Evolutionary conservation across 2,797 vertebrate genomes (phyloP).

Genomic region (Lagothrix lagotricha): DNA sequence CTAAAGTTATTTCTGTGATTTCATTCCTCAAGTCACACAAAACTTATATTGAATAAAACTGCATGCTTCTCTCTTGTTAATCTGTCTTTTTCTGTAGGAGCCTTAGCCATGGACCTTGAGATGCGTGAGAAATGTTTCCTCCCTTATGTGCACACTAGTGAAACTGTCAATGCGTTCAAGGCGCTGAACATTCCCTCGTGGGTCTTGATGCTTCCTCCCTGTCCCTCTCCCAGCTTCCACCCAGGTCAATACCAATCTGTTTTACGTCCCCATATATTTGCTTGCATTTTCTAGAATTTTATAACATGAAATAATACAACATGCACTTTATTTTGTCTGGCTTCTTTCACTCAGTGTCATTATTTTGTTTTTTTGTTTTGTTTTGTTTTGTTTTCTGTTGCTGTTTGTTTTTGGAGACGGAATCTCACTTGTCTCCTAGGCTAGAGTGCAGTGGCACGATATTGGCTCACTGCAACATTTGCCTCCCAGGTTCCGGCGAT

Average conservation of each 20-base stretch:
- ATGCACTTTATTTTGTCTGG: not conserved
- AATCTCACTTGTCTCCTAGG: no score
- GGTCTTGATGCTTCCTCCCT: not conserved
- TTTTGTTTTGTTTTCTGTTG: no score
- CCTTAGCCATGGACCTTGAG: not conserved
- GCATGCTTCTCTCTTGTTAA: not conserved
- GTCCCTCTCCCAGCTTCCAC: not conserved
- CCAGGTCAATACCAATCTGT: not conserved
- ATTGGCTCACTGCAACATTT: no score
- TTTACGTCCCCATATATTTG: not conserved
- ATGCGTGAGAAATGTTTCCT: not conserved
- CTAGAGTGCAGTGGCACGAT: no score
- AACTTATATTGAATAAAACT: not conserved
- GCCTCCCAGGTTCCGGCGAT: no score
- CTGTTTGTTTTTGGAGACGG: no score
- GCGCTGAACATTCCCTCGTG: accelerated
- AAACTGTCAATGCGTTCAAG: not conserved
- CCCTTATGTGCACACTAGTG: accelerated
- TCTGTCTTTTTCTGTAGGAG: not conserved
- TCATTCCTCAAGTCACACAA: not conserved
- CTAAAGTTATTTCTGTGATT: not conserved
- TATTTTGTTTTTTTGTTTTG: not conserved
- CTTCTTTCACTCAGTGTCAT: not conserved
- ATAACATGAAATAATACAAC: not conserved
- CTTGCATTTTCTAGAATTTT: not conserved